Evolutionary conservation across 2,113 vertebrate genomes (phyloP), one percentile per base, ranked within the genome.

Genomic region (Phaethornis superciliosus): DNA sequence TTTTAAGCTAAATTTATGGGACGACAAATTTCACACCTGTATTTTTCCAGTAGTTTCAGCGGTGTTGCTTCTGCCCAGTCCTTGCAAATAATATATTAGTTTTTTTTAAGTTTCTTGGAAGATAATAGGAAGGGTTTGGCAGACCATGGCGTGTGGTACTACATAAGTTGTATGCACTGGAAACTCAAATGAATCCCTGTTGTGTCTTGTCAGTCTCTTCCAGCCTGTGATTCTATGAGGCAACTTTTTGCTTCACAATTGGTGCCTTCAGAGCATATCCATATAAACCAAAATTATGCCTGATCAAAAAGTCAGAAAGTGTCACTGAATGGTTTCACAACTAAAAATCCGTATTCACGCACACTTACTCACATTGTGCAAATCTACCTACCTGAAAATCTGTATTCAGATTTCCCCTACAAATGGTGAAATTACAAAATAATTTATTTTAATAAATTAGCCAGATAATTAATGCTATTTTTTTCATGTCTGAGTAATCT

Each of bases 91-190:
- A 12, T 16, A 14, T 0, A 0, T 27, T 37, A 51, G 7, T 51
- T 13, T 15, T 93, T 81, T 93, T 35, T 42, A 77, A 46, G 4
- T 64, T 72, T 33, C 30, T 54, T 82, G 21, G 28, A 76, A 81
- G 8, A 15, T 55, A 47, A 51, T 59, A 46, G 27, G 35, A 93
- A 65, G 3, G 3, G 1, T 56, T 79, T 85, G n/a, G 8, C 11
- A 3, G 13, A 47, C 30, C 15, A 26, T 21, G 7, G 6, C 9
- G 14, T 16, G 7, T 58, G 21, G 3, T 28, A 35, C 63, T 89
- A 42, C 0, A 1, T 3, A 35, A 12, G 12, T 3, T 28, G 4
- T 26, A 15, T 37, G 4, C 3, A 30, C 35, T 67, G 27, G 14
- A 7, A 30, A 55, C 4, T 4, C n/a, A 37, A 7, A 40, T 40